Conservation (phyloP, 2,113 vertebrate species). For the Calidris pugnax region DNA sequence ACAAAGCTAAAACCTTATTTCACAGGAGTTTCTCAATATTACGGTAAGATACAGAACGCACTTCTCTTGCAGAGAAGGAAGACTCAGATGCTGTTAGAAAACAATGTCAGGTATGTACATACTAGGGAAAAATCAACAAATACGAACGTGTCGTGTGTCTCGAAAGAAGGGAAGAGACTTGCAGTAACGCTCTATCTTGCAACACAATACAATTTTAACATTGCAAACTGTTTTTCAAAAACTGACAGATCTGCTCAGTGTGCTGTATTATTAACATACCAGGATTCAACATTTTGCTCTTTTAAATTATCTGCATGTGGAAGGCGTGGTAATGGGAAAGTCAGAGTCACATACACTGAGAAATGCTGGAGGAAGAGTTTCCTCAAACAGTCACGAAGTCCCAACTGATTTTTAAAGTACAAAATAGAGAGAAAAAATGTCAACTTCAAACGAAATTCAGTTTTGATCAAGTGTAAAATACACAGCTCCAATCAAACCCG, state of each 20-base stretch:
- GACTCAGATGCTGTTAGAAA: neutral
- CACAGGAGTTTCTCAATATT: neutral
- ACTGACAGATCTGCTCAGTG: slow-evolving; percentile 1
- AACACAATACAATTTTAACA: neutral
- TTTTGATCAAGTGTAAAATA: neutral
- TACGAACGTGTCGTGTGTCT: neutral
- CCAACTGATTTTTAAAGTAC: neutral
- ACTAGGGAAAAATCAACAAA: slow-evolving; percentile 5
- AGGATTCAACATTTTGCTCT: neutral
- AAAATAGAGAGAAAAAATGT: neutral
- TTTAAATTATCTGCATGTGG: neutral
- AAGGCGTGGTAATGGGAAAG: neutral
- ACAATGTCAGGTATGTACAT: neutral
- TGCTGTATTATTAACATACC: slow-evolving; percentile 58
- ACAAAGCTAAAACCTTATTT: neutral
- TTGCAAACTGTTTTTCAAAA: slow-evolving; percentile 16
- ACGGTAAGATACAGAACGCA: neutral
- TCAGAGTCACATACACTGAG: neutral
- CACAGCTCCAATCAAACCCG: neutral
- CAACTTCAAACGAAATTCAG: neutral
- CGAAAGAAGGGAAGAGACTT: neutral
- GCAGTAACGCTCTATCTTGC: neutral
- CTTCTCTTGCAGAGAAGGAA: neutral
- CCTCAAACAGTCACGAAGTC: neutral
- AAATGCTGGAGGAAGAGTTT: neutral